These are phyloP conservation scores for Lasioglossum morio DNA, from an alignment of 2,888 invertebrate species.

Conservation along the genomic window DNA sequence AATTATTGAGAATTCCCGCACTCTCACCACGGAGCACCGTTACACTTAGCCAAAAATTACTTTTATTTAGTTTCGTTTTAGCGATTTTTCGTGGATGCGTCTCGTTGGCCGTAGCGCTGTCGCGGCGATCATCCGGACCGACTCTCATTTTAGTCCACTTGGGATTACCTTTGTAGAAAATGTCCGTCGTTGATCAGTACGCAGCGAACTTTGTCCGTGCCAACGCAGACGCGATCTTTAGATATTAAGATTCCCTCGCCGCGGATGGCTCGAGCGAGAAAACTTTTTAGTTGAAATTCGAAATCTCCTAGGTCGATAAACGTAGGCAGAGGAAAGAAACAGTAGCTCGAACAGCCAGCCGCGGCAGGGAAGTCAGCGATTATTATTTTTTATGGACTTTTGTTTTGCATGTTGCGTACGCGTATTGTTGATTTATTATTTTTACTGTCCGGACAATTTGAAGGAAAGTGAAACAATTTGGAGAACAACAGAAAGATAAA, in stretches of 20 bases:
- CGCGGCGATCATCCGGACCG: constrained; percentile 17
- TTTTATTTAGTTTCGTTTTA: constrained; percentile 81
- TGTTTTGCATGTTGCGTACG: constrained; percentile 74
- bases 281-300: neutral
- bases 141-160: constrained; percentile 5
- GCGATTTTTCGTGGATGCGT: constrained; percentile 51
- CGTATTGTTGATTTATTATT: constrained; percentile 75
- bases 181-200: neutral
- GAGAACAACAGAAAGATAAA: constrained; percentile 64
- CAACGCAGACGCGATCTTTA: constrained; percentile 56
- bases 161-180: neutral
- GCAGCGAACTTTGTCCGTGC: constrained; percentile 26
- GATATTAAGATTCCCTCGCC: constrained; percentile 64
- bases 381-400: constrained; percentile 73
- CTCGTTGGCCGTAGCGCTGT: constrained; percentile 33
- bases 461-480: constrained; percentile 62
- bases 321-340: neutral
- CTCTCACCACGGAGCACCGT: constrained; percentile 76
- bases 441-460: constrained; percentile 64
- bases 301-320: neutral
- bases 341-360: constrained; percentile 26
- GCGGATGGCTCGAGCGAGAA: constrained; percentile 38
- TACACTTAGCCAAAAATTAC: constrained; percentile 84
- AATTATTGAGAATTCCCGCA: constrained; percentile 61
- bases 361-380: constrained; percentile 60